phyloP scores from a whole-genome alignment of 2,113 vertebrate species.

The Alethe castanea region DNA sequence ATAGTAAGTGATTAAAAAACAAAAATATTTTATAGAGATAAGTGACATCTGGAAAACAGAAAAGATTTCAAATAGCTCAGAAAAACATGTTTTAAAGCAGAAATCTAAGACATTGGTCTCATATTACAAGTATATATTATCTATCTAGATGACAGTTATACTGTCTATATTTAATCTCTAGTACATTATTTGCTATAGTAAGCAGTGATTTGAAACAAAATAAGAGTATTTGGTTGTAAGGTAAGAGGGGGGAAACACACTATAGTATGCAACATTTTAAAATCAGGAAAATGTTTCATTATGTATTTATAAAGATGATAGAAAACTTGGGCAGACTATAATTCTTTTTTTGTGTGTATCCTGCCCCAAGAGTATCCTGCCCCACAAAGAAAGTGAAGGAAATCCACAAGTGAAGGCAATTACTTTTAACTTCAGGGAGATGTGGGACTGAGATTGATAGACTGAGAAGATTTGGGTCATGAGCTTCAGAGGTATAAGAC shows the following conservation, averaged over 20 bases:
- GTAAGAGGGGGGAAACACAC: rapidly evolving
- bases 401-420: background rate
- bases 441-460: background rate
- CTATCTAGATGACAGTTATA: background rate
- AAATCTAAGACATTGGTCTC: background rate
- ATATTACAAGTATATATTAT: background rate
- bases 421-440: background rate
- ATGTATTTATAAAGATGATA: background rate
- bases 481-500: background rate
- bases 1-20: background rate
- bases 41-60: background rate
- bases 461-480: background rate
- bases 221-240: background rate
- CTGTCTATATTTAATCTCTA: background rate
- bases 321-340: background rate
- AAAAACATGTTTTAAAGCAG: background rate
- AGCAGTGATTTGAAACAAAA: background rate
- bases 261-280: background rate
- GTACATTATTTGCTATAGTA: background rate
- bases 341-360: background rate
- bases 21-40: background rate
- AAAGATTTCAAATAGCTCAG: background rate
- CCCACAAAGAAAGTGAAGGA: background rate
- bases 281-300: background rate
- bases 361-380: background rate